These are phyloP conservation scores for Bombus impatiens DNA, from an alignment of 1,140 invertebrate species.

Conservation along the genomic window DNA sequence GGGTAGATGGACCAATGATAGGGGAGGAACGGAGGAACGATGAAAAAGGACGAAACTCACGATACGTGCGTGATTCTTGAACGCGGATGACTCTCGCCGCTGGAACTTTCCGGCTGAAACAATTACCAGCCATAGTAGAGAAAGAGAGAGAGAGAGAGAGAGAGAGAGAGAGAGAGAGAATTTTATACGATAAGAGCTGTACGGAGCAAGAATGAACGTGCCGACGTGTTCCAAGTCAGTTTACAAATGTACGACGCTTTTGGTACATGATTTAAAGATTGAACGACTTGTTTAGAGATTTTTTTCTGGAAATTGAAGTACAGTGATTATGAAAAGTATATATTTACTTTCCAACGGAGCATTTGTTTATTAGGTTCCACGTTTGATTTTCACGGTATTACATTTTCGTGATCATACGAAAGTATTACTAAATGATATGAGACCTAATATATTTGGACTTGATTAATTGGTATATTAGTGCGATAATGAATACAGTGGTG, in stretches of 20 bases:
- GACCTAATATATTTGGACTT: no score
- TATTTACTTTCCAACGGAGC: no score
- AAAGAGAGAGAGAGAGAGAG: neutral
- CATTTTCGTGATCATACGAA: no score
- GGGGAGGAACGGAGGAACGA: slow-evolving; percentile 10
- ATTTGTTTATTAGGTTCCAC: no score
- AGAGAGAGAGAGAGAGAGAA: neutral
- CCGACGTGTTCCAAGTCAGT: neutral
- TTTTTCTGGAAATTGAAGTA: neutral
- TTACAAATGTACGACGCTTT: neutral
- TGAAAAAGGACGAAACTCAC: slow-evolving; percentile 35
- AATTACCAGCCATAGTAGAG: neutral
- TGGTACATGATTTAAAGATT: neutral
- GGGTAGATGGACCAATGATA: slow-evolving; percentile 39
- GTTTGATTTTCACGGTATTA: no score
- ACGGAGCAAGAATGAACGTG: neutral
- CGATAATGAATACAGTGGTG: no score
- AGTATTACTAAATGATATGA: no score
- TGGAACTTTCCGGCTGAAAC: slow-evolving; percentile 1
- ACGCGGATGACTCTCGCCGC: neutral
- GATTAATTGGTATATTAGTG: no score
- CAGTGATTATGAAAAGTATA: no score
- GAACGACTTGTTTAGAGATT: neutral
- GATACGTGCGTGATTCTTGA: slow-evolving; percentile 31
- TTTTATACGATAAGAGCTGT: neutral